Conservation (phyloP, 2,113 vertebrate genomes). For the Oryzias javanicus region DNA sequence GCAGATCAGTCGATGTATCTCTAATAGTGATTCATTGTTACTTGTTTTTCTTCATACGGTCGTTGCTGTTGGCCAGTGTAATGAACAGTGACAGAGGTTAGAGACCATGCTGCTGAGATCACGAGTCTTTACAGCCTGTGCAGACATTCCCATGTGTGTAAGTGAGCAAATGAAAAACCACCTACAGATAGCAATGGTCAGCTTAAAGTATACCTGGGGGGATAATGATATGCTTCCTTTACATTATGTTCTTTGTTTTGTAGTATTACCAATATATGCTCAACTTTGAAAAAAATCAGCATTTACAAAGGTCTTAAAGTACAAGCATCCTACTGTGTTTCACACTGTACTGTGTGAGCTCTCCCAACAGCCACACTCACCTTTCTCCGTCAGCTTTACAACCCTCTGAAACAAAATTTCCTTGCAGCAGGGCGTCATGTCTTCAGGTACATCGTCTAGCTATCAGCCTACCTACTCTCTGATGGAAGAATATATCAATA, state of each 20-base stretch:
- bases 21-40: constrained; percentile 9
- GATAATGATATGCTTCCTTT: neutral
- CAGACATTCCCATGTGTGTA: constrained; percentile 10
- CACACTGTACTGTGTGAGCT: constrained; percentile 1
- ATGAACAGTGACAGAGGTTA: constrained; percentile 17
- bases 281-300: neutral
- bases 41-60: constrained; percentile 12
- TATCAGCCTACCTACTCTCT: constrained; percentile 21
- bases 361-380: constrained; percentile 3
- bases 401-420: constrained; percentile 51
- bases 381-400: constrained; percentile 33
- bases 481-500: neutral
- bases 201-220: constrained; percentile 5
- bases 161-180: constrained; percentile 1
- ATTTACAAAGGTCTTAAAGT: too few species aligned
- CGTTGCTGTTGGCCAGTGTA: constrained; percentile 16
- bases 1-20: too few species aligned
- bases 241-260: too few species aligned
- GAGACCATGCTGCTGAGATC: constrained; percentile 12
- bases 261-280: neutral
- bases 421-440: constrained; percentile 33
- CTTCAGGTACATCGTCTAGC: constrained; percentile 24
- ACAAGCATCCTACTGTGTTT: neutral
- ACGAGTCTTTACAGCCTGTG: constrained; percentile 26
- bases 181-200: neutral